These are phyloP conservation scores for Lasioglossum baleicum DNA, from an alignment of 1,140 invertebrate genomes.

Conservation along the genomic window DNA sequence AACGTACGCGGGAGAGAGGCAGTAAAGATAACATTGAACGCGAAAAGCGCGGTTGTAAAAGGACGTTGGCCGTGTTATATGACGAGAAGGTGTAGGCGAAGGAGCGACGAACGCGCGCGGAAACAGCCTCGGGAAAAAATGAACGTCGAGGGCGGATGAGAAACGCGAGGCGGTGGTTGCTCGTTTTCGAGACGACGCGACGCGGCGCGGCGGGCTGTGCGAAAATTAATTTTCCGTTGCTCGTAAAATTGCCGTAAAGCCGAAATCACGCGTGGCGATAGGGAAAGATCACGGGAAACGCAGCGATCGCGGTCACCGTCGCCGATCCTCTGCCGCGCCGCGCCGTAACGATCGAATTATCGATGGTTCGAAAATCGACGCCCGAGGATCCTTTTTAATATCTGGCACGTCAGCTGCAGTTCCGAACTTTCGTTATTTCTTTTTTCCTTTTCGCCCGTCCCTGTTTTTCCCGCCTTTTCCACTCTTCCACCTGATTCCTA, in stretches of 20 bases:
- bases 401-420: conserved; percentile 59
- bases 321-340: too few relatives aligned
- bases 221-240: conserved; percentile 40
- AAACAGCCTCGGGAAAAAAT: too few relatives aligned
- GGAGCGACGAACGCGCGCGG: background rate
- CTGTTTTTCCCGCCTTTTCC: background rate
- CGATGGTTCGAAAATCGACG: conserved; percentile 38
- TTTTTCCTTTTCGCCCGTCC: background rate
- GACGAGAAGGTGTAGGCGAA: background rate
- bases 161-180: too few relatives aligned
- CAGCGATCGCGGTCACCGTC: background rate
- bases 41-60: conserved; percentile 24
- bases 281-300: conserved; percentile 1
- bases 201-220: too few relatives aligned
- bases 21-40: conserved; percentile 36
- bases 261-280: conserved; percentile 23
- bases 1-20: background rate
- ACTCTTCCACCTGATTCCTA: background rate
- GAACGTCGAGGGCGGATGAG: background rate
- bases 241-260: conserved; percentile 18
- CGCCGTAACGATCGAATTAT: conserved; percentile 27
- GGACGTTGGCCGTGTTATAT: background rate
- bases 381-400: conserved; percentile 55
- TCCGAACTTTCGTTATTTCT: conserved; percentile 30
- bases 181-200: too few relatives aligned